Conservation (phyloP, 1,140 invertebrate species). For the Nautilus pompilius region DNA sequence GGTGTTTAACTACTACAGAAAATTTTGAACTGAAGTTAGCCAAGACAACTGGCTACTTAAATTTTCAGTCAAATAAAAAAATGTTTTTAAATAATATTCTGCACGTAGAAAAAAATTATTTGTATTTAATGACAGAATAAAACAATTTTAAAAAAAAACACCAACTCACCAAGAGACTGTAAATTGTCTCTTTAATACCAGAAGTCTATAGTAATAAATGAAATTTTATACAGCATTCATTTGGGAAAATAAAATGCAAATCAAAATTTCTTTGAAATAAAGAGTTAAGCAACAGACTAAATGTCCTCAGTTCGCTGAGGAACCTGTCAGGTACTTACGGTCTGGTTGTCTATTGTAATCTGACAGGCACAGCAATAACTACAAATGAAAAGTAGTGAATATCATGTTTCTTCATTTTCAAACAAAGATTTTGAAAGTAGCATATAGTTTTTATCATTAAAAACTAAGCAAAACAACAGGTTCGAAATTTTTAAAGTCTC, state of each 20-base stretch:
- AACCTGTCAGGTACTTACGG: conserved; percentile 37
- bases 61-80: too few relatives aligned
- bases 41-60: too few relatives aligned
- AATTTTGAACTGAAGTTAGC: background rate
- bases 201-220: background rate
- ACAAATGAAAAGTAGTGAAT: conserved; percentile 13
- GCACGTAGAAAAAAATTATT: too few relatives aligned
- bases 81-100: too few relatives aligned
- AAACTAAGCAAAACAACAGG: background rate
- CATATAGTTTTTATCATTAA: background rate
- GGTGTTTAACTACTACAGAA: background rate
- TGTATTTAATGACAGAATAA: too few relatives aligned
- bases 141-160: background rate
- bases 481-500: background rate
- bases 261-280: background rate
- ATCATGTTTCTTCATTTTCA: background rate
- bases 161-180: background rate
- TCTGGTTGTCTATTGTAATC: conserved; percentile 30
- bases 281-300: background rate
- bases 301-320: background rate
- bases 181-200: background rate
- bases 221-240: background rate
- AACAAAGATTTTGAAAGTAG: background rate
- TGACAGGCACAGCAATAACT: conserved; percentile 40
- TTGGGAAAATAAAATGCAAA: background rate